A percentile compares a stretch with the other conserved stretches of the same genome.
Evolutionary conservation across 2,888 invertebrate species (phyloP).

Genomic region (Scaptomyza reducta): DNA sequence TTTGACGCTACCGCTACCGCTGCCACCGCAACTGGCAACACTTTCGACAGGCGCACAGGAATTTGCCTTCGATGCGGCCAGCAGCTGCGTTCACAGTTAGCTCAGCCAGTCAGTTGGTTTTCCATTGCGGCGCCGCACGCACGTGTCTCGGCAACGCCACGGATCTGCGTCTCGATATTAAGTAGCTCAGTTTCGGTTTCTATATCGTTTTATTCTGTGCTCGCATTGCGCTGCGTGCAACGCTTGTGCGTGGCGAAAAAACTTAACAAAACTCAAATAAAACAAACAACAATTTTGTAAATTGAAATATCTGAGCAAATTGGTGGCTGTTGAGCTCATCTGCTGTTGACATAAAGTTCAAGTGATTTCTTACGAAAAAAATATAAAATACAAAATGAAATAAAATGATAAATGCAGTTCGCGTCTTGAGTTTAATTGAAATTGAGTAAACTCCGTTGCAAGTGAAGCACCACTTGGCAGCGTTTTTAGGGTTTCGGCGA

Average conservation of each 20-base stretch:
- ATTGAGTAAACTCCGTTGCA: constrained; percentile 26
- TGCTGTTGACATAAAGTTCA: constrained; percentile 31
- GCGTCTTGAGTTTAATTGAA: constrained; percentile 37
- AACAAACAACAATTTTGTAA: constrained; percentile 8
- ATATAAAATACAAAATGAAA: background rate
- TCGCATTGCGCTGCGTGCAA: constrained; percentile 2
- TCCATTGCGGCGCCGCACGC: constrained; percentile 72
- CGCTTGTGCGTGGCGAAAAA: constrained; percentile 13
- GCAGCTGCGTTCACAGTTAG: constrained; percentile 37
- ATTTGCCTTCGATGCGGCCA: constrained; percentile 27
- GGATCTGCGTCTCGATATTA: constrained; percentile 25
- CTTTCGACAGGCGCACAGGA: constrained; percentile 37
- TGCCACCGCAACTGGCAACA: constrained; percentile 27
- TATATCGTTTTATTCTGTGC: background rate
- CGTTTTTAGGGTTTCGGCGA: constrained; percentile 5
- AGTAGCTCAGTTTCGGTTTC: constrained; percentile 13
- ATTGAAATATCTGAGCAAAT: constrained; percentile 23
- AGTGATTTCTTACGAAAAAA: constrained; percentile 20
- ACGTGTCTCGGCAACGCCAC: constrained; percentile 64
- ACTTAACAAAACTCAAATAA: constrained; percentile 1
- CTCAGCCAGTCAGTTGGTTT: constrained; percentile 69
- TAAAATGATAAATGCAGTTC: constrained; percentile 35
- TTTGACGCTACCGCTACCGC: constrained; percentile 37
- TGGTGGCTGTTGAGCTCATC: constrained; percentile 9
- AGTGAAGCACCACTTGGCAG: background rate